Conservation (phyloP, 2,797 vertebrate species). For the Luscinia luscinia region DNA sequence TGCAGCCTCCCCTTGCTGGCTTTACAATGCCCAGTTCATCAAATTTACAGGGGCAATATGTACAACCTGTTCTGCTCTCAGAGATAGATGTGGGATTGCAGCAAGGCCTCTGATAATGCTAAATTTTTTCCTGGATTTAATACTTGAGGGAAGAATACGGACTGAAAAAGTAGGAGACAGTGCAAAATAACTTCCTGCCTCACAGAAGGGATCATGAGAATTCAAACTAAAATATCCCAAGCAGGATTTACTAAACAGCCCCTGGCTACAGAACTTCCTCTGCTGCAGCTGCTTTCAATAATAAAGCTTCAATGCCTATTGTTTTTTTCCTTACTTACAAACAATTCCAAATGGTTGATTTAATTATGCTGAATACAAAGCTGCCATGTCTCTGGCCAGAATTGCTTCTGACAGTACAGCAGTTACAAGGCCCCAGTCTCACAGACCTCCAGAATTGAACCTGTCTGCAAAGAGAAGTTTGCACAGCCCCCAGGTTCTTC, state of each 20-base stretch:
- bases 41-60: not conserved
- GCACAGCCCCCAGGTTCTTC: not conserved
- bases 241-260: not conserved
- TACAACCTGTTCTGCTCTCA: not conserved
- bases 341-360: conserved; percentile 41
- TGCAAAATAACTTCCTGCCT: not conserved
- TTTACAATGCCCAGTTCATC: not conserved
- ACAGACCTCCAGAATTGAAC: not conserved
- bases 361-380: conserved; percentile 39
- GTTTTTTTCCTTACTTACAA: conserved; percentile 30
- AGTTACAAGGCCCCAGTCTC: not conserved
- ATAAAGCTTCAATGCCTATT: conserved; percentile 52
- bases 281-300: conserved; percentile 59
- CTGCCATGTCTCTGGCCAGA: not conserved
- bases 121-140: not conserved
- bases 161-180: not conserved
- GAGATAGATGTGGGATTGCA: not conserved
- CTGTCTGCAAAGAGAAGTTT: not conserved
- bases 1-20: not conserved
- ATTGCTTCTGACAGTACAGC: conserved; percentile 17
- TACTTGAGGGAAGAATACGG: not conserved
- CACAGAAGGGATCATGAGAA: conserved; percentile 8
- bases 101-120: not conserved
- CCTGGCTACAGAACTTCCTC: conserved; percentile 4
- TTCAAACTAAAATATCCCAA: not conserved